Evolutionary conservation across 2,888 invertebrate genomes (phyloP), one percentile per base, ranked within the genome.

Genomic region (Allygus modestus): DNA sequence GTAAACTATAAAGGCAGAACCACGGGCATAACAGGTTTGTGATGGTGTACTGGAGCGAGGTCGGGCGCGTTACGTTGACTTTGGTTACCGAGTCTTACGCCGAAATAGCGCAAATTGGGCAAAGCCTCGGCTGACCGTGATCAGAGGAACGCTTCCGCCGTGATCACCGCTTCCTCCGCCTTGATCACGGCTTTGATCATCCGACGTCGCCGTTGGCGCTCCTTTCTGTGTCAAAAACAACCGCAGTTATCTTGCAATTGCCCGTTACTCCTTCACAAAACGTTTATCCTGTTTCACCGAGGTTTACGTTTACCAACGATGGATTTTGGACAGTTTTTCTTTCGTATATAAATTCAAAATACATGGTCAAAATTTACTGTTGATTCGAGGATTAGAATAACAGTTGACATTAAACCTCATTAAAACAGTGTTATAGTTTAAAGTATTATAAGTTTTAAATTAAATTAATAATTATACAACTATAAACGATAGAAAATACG

Each of bases 21-120:
- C 2, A 23, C 12, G 23, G 9, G 20, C 51, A 51, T 51, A 51
- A 51, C 51, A 51, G n/a, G 2, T 51, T 7, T 17, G 58, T 58
- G 26, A 51, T 12, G 1, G 65, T 28, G 28, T 65, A 23, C 20
- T 11, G 28, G 65, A 65, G 65, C 46, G 46, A 46, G 12, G 46
- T 46, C 46, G 46, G 37, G 37, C 37, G 11, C 37, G 58, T 26
- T 12, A 58, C 20, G 28, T 26, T 65, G 28, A 65, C 65, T 65
- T 28, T n/a, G n/a, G n/a, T n/a, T 12, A 58, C 23, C 26, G 23
- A 7, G 15, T 23, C 20, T 58, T 65, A 15, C 65, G 31, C 15
- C 65, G 15, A n/a, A 58, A 65, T 28, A 28, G 28, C 65, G 65
- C 65, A 65, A 65, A 65, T 65, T 65, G 65, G 65, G 65, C 65